Evolutionary conservation across 92 coral and sea anemone species (phyloP), one percentile per base, ranked within the genome.

Genomic region (Desmophyllum pertusum): DNA sequence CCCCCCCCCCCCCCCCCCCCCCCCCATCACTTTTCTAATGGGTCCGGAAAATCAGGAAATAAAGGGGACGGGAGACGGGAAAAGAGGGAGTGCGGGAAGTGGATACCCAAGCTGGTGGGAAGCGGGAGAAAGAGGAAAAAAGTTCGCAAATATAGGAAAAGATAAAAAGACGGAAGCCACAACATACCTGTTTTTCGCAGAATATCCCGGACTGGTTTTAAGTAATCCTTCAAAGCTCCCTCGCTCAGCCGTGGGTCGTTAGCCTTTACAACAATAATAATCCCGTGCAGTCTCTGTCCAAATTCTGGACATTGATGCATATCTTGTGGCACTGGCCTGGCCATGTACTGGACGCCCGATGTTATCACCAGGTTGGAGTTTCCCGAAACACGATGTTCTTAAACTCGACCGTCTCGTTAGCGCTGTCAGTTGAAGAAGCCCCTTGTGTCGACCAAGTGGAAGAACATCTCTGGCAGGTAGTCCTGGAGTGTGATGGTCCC

Each of bases 371-470:
- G 92, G 76, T 39, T 66, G 86, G 11, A 85, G 3, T 18, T 78
- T 53, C 25, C 92, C 94, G 8, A 39, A n/a, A 45, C 53, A 91
- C 18, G 62, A 91, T 88, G 27, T 91, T 88, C 18, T 53, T 27
- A n/a, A 91, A 88, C 83, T 85, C 90, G 66, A 29, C 48, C 40
- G 62, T 84, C 27, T 91, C 92, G 51, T 85, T 11, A 3, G 77
- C 48, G 72, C 78, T 65, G 84, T 77, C n/a, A 91, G 55, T 77
- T 55, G 67, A 88, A 88, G 69, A 88, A 91, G 8, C 90, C 94
- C 31, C 90, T 77, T 33, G 92, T 88, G 55, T 91, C 90, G 35
- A 91, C 94, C 67, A 91, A 88, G 41, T 62, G 78, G 81, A 87
- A 86, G 77, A 89, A 92, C 81, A 92, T 30, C 40, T 83, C 90